Percentiles rank a stretch among this genome's conserved stretches.
phyloP scores from a whole-genome alignment of 2,113 vertebrate species.

The Sander lucioperca region DNA sequence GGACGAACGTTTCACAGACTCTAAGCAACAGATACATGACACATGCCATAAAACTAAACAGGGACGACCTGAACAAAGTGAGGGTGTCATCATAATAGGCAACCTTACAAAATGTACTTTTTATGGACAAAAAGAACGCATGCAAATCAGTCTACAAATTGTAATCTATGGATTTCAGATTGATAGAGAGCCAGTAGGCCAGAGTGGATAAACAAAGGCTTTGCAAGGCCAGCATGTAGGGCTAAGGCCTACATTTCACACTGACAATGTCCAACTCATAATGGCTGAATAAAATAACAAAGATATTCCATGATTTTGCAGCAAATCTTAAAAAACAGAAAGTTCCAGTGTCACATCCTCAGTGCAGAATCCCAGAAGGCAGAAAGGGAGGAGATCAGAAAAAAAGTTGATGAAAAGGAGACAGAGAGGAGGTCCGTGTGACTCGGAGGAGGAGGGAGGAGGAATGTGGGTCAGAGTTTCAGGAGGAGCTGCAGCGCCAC shows the following conservation, averaged over 20 bases:
- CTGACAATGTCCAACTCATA: not conserved
- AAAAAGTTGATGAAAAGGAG: constrained; percentile 53
- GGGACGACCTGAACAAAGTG: constrained; percentile 1
- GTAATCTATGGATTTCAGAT: not conserved
- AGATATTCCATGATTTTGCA: constrained; percentile 2
- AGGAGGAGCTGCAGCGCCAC: constrained; percentile 90
- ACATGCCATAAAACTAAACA: not conserved
- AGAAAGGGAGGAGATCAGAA: constrained; percentile 41
- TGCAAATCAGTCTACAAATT: constrained; percentile 48
- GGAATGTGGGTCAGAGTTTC: constrained; percentile 83
- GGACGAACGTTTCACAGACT: constrained; percentile 30
- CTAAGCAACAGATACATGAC: constrained; percentile 4
- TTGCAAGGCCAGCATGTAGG: constrained; percentile 4
- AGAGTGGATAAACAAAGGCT: not conserved
- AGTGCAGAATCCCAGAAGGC: constrained; percentile 31
- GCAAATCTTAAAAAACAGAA: constrained; percentile 27
- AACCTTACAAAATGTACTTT: not conserved
- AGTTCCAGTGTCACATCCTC: constrained; percentile 45
- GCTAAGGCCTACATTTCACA: not conserved
- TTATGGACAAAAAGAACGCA: constrained; percentile 42
- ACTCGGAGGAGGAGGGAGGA: constrained; percentile 66
- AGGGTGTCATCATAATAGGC: not conserved
- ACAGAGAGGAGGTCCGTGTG: constrained; percentile 66
- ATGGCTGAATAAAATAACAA: not conserved
- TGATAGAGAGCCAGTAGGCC: not conserved